Base-by-base conservation (phyloP, 2,797 vertebrate genomes). In the Acanthiza pusilla region DNA sequence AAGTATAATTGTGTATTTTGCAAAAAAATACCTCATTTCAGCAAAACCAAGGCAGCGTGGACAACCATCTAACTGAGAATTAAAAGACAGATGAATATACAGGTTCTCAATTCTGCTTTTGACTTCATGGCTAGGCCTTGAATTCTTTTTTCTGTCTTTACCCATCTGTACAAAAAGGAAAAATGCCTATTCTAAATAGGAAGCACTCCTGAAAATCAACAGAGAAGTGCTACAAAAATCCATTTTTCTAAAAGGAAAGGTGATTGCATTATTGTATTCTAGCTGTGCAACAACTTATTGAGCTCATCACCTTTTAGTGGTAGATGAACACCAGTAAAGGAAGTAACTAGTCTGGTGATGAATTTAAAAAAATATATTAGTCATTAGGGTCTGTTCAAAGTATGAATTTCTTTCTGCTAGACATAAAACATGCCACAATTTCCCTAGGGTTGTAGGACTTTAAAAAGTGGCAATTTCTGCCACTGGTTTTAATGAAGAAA, bases 401-500 rank as follows among this genome's bases (percentile, higher is more conserved):
- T 43, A 32, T 51, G 17, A 60, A 57, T 87, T 87, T 72, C 65
- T 80, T 91, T 92, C 48, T 80, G 19, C 30, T 73, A 67, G 34
- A 40, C 13, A 16, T 22, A 73, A 79, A 89, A 25, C 72, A 61
- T 83, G 43, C 43, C 79, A 85, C 79, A 81, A 34, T 62, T 79
- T 67, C 20, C 30, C 54, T 78, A 9, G 19, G 48, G 65, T 73
- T 65, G 34, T 3, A 70, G 50, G 55, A 87, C 68, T 85, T 90
- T 71, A 30, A 36, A 51, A 93, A 91, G 43, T 61, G 38, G 17
- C 17, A 80, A 48, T 77, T 91, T 78, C 27, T 85, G 40, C 30
- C 87, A 66, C 7, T 78, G 27, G 10, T 62, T 95, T 78, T 91
- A 96, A 95, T 91, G 62, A 91, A 45, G 77, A 89, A 88, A 82